A percentile compares a stretch with the other conserved stretches of the same genome.
phyloP scores from a whole-genome alignment of 2,888 invertebrate genomes.

The Phalera bucephala region DNA sequence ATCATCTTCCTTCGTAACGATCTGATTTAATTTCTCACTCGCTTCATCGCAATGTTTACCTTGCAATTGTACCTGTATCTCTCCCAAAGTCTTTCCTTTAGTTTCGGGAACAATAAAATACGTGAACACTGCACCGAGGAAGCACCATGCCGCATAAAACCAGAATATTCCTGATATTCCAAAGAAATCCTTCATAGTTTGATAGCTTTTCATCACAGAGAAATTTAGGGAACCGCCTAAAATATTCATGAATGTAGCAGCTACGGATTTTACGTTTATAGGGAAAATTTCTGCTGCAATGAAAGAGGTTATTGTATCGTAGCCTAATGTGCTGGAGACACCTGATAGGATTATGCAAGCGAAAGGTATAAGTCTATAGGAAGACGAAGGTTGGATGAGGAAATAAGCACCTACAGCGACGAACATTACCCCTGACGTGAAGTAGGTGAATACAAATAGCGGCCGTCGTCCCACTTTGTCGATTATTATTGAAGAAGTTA shows the following conservation, averaged over 20 bases:
- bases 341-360: constrained; percentile 59
- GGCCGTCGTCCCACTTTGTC: constrained; percentile 71
- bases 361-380: constrained; percentile 58
- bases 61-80: constrained; percentile 78
- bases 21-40: constrained; percentile 27
- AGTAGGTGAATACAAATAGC: constrained; percentile 62
- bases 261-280: constrained; percentile 79
- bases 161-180: constrained; percentile 77
- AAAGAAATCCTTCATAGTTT: constrained; percentile 60
- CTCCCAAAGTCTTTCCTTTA: constrained; percentile 78
- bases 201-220: constrained; percentile 72
- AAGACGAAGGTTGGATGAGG: constrained; percentile 36
- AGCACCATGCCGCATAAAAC: constrained; percentile 63
- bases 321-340: constrained; percentile 59
- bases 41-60: constrained; percentile 47
- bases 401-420: constrained; percentile 59
- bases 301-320: constrained; percentile 70
- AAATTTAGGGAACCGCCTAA: constrained; percentile 68
- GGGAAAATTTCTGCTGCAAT: constrained; percentile 82
- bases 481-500: constrained; percentile 54
- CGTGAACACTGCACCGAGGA: constrained; percentile 70
- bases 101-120: constrained; percentile 77
- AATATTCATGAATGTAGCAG: constrained; percentile 70
- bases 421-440: constrained; percentile 47
- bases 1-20: constrained; percentile 3